A percentile compares a stretch with the other conserved stretches of the same genome.
Evolutionary conservation across 2,888 invertebrate species (phyloP).

Genomic region (Carcina quercana): DNA sequence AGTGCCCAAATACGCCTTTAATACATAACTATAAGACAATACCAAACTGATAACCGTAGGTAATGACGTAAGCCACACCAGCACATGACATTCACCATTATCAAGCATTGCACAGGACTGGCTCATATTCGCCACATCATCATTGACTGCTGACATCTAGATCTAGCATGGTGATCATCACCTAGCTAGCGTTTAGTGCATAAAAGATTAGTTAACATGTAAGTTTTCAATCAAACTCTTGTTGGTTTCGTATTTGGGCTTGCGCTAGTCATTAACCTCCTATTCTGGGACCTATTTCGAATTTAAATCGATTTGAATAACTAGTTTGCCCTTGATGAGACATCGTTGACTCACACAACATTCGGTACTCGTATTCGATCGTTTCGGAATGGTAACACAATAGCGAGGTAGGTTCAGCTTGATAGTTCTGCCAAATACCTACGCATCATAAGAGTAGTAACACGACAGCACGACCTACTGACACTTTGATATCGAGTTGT

Average conservation of each 20-base stretch:
- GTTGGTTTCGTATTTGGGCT: constrained; percentile 40
- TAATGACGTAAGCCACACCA: constrained; percentile 33
- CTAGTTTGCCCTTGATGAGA: constrained; percentile 6
- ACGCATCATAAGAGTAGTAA: constrained; percentile 49
- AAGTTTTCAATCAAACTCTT: constrained; percentile 20
- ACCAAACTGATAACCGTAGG: background rate
- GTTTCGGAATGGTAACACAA: constrained; percentile 59
- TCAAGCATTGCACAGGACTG: constrained; percentile 69
- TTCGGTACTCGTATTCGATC: too few species aligned
- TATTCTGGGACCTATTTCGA: constrained; percentile 59
- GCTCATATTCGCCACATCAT: constrained; percentile 54
- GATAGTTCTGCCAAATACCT: constrained; percentile 52
- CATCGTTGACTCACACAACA: too few species aligned
- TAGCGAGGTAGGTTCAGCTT: constrained; percentile 45
- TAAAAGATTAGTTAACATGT: constrained; percentile 31
- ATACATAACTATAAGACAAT: too few species aligned
- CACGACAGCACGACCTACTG: constrained; percentile 56
- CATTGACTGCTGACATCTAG: constrained; percentile 60
- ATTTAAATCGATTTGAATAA: constrained; percentile 19
- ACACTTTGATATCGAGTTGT: constrained; percentile 34
- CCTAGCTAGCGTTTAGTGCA: constrained; percentile 65
- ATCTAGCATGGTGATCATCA: constrained; percentile 67
- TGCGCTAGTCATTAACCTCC: constrained; percentile 44
- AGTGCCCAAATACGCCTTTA: too few species aligned
- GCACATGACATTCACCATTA: constrained; percentile 61